phyloP scores from a whole-genome alignment of 2,797 vertebrate genomes.

The Siniperca scherzeri region DNA sequence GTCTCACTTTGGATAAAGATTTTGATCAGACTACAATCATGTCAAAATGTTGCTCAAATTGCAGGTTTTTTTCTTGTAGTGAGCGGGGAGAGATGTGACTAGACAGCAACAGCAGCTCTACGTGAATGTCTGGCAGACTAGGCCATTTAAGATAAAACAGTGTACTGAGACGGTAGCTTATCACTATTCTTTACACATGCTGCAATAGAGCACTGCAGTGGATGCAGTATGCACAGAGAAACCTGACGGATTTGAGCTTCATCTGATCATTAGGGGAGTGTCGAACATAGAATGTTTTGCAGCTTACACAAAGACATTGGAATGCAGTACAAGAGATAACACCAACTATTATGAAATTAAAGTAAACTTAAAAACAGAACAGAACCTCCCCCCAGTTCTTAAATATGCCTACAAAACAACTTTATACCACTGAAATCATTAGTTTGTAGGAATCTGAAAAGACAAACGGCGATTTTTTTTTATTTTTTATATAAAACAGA shows the following conservation, averaged over 20 bases:
- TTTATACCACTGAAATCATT: neutral
- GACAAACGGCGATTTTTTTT: neutral
- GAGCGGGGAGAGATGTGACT: constrained; percentile 67
- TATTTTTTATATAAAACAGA: too few relatives aligned
- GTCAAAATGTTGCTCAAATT: constrained; percentile 69
- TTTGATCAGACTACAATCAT: constrained; percentile 73
- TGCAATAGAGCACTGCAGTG: constrained; percentile 75
- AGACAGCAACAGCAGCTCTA: constrained; percentile 77
- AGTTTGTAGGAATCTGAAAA: neutral
- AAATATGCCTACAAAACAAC: neutral
- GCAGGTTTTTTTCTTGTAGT: constrained; percentile 38
- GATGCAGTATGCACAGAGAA: constrained; percentile 66
- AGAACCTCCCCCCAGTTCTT: neutral
- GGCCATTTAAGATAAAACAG: constrained; percentile 76
- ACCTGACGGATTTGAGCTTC: constrained; percentile 36
- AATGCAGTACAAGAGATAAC: constrained; percentile 16
- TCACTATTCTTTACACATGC: constrained; percentile 82
- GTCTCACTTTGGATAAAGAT: constrained; percentile 66
- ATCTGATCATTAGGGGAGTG: constrained; percentile 27
- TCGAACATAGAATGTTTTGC: constrained; percentile 8
- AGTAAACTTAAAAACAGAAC: constrained; percentile 18
- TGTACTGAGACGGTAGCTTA: constrained; percentile 70
- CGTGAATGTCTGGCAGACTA: constrained; percentile 79
- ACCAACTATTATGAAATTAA: constrained; percentile 22
- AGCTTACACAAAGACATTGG: constrained; percentile 22